These are phyloP conservation scores for Cremastobaeus sp. DNA, from an alignment of 2,888 invertebrate species.

Conservation along the genomic window DNA sequence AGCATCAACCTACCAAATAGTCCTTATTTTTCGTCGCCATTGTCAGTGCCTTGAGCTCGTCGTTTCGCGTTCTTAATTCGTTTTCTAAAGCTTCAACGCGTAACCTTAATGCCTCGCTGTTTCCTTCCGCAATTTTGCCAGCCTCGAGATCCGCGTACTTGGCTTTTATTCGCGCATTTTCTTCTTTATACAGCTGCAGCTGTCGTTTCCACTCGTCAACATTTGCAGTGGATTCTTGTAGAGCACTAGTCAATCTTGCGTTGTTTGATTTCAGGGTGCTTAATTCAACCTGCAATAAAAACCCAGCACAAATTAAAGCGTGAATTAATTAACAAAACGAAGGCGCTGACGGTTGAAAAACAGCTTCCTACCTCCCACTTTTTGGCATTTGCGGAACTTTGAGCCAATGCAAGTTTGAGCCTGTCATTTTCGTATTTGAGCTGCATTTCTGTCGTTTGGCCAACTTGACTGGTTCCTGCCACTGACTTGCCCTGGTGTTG, in stretches of 20 bases:
- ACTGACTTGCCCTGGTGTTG: slow-evolving; percentile 80
- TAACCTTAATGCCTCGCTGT: slow-evolving; percentile 83
- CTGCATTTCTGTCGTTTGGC: slow-evolving; percentile 86
- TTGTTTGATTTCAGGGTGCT: slow-evolving; percentile 98
- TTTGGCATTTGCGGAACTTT: slow-evolving; percentile 98
- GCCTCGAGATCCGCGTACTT: slow-evolving; percentile 86
- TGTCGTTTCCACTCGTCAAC: slow-evolving; percentile 99
- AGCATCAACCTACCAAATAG: slow-evolving; percentile 68
- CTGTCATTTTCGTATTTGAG: slow-evolving; percentile 98
- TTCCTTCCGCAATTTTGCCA: slow-evolving; percentile 80
- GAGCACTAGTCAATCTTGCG: slow-evolving; percentile 93
- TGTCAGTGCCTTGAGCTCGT: slow-evolving; percentile 85
- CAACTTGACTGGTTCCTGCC: slow-evolving; percentile 69
- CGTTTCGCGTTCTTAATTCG: slow-evolving; percentile 90
- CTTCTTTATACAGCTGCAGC: slow-evolving; percentile 93
- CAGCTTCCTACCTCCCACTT: slow-evolving; percentile 92
- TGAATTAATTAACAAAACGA: no score
- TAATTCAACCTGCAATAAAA: slow-evolving; percentile 87
- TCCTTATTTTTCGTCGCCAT: slow-evolving; percentile 77
- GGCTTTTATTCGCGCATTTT: slow-evolving; percentile 89
- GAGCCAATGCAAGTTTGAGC: slow-evolving; percentile 94
- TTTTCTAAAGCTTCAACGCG: slow-evolving; percentile 90
- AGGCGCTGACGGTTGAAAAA: background rate
- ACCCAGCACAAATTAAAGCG: no score
- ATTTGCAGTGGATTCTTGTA: slow-evolving; percentile 97